Conservation (phyloP, 2,113 vertebrate species). For the Neomonachus schauinslandi region DNA sequence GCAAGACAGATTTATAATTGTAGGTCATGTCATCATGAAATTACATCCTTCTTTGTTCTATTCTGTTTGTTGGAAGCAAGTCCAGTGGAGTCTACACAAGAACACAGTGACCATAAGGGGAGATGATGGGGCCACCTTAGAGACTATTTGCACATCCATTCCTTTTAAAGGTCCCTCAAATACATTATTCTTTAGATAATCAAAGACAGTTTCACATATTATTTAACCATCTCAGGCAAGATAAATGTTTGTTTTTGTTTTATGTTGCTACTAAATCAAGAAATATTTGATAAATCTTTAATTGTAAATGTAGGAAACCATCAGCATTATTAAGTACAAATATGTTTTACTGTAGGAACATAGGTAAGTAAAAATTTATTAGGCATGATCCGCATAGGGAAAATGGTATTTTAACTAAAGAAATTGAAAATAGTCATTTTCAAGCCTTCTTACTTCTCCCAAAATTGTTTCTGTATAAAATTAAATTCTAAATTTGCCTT, state of each 20-base stretch:
- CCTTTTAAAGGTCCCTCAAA: not conserved
- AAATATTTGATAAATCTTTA: not conserved
- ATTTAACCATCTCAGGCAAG: not conserved
- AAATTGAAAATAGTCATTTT: not conserved
- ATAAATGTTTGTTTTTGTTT: not conserved
- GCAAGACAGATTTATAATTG: not conserved
- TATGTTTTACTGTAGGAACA: not conserved
- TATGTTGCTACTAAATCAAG: not conserved
- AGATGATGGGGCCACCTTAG: accelerated
- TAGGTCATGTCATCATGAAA: not conserved
- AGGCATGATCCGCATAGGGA: not conserved
- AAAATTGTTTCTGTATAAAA: constrained; percentile 44
- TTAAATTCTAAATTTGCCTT: constrained; percentile 21
- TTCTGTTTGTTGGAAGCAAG: not conserved
- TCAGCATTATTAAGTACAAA: not conserved
- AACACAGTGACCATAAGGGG: too few species aligned
- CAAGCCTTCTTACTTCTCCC: not conserved
- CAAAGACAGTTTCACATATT: not conserved
- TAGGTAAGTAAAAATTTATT: constrained; percentile 1
- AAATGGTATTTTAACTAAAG: constrained; percentile 18
- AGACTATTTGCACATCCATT: not conserved
- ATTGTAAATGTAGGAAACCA: not conserved
- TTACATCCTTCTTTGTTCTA: not conserved
- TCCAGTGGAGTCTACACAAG: not conserved
- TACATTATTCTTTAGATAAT: not conserved